Evolutionary conservation across 2,113 vertebrate genomes (phyloP), one percentile per base, ranked within the genome.

Genomic region (Eleginops maclovinus): DNA sequence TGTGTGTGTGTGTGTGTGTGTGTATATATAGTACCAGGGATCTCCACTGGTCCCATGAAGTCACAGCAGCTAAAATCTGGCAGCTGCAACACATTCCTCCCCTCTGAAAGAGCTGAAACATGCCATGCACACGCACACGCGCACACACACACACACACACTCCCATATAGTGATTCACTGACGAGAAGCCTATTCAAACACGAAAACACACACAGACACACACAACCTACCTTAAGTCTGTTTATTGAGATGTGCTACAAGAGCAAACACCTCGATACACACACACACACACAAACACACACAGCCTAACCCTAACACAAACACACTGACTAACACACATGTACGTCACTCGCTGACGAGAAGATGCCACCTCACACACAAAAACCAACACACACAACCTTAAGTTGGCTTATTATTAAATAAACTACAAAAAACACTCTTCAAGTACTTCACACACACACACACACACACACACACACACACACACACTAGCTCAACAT

Each of bases 31-130:
- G 50, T 78, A 82, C 76, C 82, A 88, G 86, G 71, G 87, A 91
- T 91, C 88, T 88, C 80, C 79, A 14, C 69, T 51, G 74, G 83
- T 86, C 85, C 75, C 56, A 62, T 92, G 89, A 93, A 91, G 85
- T 93, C 86, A 88, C 77, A 61, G 75, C 70, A 70, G 81, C 62
- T n/a, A 36, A 36, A 75, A 40, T 75, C 80, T 91, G 87, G 87
- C 89, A 92, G 81, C 63, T 64, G 51, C 51, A 72, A 56, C 54
- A 40, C 87, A 91, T 93, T 93, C 88, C 87, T 90, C 54, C 53
- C 21, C 75, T 80, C 24, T 69, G 66, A 85, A 56, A 56, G 77
- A 71, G 68, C 75, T 68, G 41, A 56, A 80, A 69, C 68, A 74
- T 87, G 75, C 47, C 75, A 55, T 80, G 62, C 62, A 72, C 47